Evolutionary conservation across 92 coral and sea anemone genomes (phyloP), one percentile per base, ranked within the genome.

Genomic region (Porites divaricata): DNA sequence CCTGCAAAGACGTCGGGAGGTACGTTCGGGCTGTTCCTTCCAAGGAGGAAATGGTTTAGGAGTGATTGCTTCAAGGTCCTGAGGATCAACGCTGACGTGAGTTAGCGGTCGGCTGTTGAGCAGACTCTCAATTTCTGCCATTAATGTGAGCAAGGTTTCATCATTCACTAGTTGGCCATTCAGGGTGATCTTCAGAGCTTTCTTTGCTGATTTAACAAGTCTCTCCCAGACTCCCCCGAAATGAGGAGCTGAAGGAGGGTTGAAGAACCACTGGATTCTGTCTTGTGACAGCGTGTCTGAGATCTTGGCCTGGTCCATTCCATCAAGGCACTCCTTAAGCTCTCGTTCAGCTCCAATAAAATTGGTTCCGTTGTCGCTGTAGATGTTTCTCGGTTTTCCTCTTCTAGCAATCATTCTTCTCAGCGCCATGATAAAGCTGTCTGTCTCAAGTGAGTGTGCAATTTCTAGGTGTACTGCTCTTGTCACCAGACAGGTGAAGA

Each of bases 391-490:
- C 6, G 89, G 89, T 22, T 57, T 77, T 50, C 89, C 73, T 41
- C 89, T 16, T 77, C 70, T 63, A 56, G 61, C 82, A 56, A 70
- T 86, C 77, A 86, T 68, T 24, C 89, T 68, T 11, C 89, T 54
- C 8, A 86, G 73, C n/a, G 81, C 80, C 86, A 86, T 86, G 80
- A 86, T 86, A 80, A 86, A 86, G 63, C 90, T 78, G 86, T 86
- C 90, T 41, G 90, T 86, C 8, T 86, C 86, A 16, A 86, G 72
- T 22, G 86, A 81, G 56, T 62, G 81, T 15, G 90, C 90, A 21
- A 86, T 25, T 51, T 86, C 80, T 66, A 86, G 75, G 80, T 86
- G 65, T 20, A 61, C 65, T 61, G 65, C 65, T 61, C 65, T 19
- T 61, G 65, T 61, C 65, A n/a, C 65, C 15, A 61, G 59, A 16